Percentiles rank a stretch among this genome's conserved stretches.
These are phyloP conservation scores for Spodoptera exigua DNA, from an alignment of 2,888 invertebrate genomes.

Conservation along the genomic window DNA sequence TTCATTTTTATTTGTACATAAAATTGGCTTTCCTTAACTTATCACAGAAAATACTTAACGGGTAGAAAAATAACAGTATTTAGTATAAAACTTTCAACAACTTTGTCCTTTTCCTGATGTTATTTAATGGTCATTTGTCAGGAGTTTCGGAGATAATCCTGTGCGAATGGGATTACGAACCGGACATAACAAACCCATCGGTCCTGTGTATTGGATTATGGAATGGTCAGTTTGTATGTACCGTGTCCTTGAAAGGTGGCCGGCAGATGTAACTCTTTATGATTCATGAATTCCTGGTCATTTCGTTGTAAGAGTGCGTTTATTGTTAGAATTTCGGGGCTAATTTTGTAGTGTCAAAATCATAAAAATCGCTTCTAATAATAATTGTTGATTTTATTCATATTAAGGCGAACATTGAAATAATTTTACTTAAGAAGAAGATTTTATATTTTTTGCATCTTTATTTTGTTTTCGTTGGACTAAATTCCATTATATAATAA, in stretches of 20 bases:
- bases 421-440: too few species aligned
- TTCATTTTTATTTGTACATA: background rate
- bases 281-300: constrained; percentile 60
- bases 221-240: constrained; percentile 64
- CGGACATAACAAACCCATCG: constrained; percentile 81
- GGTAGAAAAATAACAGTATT: constrained; percentile 16
- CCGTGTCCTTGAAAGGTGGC: constrained; percentile 58
- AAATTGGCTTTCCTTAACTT: constrained; percentile 19
- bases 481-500: too few species aligned
- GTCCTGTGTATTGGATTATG: constrained; percentile 75
- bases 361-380: too few species aligned
- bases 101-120: constrained; percentile 38
- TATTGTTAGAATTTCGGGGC: background rate
- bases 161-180: constrained; percentile 75
- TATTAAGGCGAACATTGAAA: too few species aligned
- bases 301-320: constrained; percentile 7
- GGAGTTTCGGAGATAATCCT: constrained; percentile 73
- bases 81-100: constrained; percentile 27
- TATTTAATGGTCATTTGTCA: constrained; percentile 67
- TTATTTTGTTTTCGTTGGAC: too few species aligned
- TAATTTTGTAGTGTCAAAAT: too few species aligned
- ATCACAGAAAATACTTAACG: constrained; percentile 29
- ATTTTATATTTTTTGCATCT: too few species aligned
- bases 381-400: too few species aligned
- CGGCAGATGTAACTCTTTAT: constrained; percentile 59